A percentile compares a stretch with the other conserved stretches of the same genome.
Evolutionary conservation across 2,888 invertebrate species (phyloP).

Genomic region (Elaeidobius kamerunicus): DNA sequence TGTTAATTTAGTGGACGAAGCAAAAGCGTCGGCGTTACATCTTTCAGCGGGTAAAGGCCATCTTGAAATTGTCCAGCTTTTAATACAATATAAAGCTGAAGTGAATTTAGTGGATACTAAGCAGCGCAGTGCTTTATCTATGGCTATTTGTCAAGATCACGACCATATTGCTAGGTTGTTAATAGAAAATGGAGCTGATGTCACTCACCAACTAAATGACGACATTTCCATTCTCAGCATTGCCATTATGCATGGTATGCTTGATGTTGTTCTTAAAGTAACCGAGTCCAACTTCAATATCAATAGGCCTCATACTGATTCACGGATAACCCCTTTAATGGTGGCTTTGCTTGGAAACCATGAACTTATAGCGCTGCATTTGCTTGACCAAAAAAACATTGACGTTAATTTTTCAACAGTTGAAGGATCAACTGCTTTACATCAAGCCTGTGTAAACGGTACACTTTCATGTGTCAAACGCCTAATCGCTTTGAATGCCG

Average conservation of each 20-base stretch:
- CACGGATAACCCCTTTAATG: neutral
- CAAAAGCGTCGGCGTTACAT: neutral
- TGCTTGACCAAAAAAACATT: neutral
- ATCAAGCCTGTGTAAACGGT: neutral
- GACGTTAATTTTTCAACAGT: neutral
- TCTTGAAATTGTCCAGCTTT: neutral
- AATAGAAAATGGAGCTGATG: neutral
- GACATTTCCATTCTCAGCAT: neutral
- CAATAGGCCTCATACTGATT: neutral
- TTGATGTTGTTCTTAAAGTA: neutral
- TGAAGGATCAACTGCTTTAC: neutral
- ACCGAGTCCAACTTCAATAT: neutral
- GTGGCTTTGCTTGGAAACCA: neutral
- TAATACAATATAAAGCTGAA: neutral
- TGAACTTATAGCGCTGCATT: neutral
- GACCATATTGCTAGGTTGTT: neutral
- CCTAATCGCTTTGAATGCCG: neutral
- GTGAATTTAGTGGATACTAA: neutral
- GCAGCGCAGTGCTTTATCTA: neutral
- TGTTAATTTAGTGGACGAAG: neutral
- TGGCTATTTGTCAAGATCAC: neutral
- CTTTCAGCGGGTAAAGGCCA: neutral
- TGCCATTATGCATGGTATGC: neutral
- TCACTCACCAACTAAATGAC: neutral
- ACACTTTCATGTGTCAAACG: neutral